A percentile compares a stretch with the other conserved stretches of the same genome.
Conservation (phyloP, 2,888 invertebrate genomes). For the Holacanthella duospinosa region DNA sequence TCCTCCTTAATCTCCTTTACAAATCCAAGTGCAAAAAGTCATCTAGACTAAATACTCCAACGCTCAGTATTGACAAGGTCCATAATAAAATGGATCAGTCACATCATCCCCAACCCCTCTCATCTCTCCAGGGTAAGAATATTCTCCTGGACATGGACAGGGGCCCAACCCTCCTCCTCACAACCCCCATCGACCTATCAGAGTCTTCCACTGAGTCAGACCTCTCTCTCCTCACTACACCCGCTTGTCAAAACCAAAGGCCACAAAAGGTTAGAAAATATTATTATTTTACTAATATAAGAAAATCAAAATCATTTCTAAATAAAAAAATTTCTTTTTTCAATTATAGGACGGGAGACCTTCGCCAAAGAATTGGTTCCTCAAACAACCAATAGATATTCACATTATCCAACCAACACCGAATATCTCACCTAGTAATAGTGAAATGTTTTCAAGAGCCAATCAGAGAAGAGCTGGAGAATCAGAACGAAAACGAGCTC, state of each 20-base stretch:
- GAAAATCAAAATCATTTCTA: too few species aligned
- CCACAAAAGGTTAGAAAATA: neutral
- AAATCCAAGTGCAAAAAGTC: slow-evolving; percentile 59
- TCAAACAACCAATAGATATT: slow-evolving; percentile 37
- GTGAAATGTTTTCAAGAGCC: slow-evolving; percentile 45
- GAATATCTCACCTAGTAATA: slow-evolving; percentile 69
- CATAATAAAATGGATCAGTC: neutral
- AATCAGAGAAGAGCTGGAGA: neutral
- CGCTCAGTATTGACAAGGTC: neutral
- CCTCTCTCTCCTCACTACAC: too few species aligned
- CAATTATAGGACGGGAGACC: too few species aligned
- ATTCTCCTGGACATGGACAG: slow-evolving; percentile 15
- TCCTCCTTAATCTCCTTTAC: slow-evolving; percentile 81
- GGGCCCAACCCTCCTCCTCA: slow-evolving; percentile 14
- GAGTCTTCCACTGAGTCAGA: slow-evolving; percentile 23
- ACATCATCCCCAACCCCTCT: slow-evolving; percentile 9
- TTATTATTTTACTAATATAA: too few species aligned
- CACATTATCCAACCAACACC: slow-evolving; percentile 65
- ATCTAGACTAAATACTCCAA: slow-evolving; percentile 6
- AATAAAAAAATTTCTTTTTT: neutral
- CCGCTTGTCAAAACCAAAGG: neutral
- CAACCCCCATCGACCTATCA: slow-evolving; percentile 14
- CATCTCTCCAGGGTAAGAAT: slow-evolving; percentile 7
- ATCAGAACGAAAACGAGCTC: slow-evolving; percentile 2
- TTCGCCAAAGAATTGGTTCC: neutral